Evolutionary conservation across 2,797 vertebrate species (phyloP).

Genomic region (Dicrostonyx torquatus): DNA sequence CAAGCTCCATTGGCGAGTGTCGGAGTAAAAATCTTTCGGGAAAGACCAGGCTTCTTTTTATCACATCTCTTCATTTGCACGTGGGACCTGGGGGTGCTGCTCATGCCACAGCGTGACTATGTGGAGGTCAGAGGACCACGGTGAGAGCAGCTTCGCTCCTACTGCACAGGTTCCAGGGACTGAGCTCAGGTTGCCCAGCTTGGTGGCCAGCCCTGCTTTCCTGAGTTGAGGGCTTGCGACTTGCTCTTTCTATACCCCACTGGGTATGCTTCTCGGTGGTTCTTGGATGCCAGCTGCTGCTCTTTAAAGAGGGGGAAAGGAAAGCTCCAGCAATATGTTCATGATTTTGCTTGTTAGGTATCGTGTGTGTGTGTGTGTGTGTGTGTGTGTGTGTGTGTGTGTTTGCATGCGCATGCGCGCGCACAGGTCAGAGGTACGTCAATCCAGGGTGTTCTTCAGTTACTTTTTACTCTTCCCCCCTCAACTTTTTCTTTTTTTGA

Average conservation of each 20-base stretch:
- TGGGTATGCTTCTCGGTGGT: not conserved
- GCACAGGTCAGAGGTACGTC: not conserved
- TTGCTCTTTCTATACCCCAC: not conserved
- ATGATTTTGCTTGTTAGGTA: not conserved
- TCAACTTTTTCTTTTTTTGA: not conserved
- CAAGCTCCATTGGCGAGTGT: not conserved
- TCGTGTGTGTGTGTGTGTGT: too few relatives aligned
- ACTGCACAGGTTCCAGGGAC: not conserved
- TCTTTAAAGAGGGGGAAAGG: not conserved
- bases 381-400: too few relatives aligned
- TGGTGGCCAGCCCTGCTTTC: not conserved
- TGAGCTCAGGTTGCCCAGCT: not conserved
- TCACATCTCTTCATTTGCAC: not conserved
- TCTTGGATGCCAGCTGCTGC: not conserved
- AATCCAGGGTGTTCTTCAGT: not conserved
- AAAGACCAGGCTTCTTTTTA: not conserved
- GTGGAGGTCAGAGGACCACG: not conserved
- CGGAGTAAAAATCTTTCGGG: not conserved
- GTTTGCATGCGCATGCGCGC: rapidly evolving
- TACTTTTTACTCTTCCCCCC: not conserved
- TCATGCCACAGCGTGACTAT: too few relatives aligned
- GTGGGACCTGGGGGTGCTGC: not conserved
- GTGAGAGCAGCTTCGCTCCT: not conserved
- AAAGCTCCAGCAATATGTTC: not conserved
- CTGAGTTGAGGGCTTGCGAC: not conserved